Conservation (phyloP, 37 sponge, comb jelly and placozoan genomes). For the Halisarca cf. caerulea region DNA sequence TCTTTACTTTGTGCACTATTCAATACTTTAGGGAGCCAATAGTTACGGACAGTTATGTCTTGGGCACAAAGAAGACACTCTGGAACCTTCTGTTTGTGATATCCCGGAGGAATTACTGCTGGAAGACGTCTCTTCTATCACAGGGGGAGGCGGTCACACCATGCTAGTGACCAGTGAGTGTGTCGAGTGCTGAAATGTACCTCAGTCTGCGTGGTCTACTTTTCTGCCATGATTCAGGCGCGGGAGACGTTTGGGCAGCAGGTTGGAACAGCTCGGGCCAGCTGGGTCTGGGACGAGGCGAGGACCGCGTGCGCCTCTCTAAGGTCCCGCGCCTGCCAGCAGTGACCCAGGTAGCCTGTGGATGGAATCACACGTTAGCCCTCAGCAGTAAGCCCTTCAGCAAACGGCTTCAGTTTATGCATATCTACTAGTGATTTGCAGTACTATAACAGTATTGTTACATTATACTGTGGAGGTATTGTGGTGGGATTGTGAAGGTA, state of each 20-base stretch:
- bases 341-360: constrained; percentile 65
- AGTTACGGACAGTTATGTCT: constrained; percentile 77
- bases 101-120: background rate
- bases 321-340: background rate
- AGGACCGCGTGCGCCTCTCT: background rate
- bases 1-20: background rate
- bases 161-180: constrained; percentile 36
- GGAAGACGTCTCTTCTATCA: background rate
- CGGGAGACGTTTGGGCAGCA: constrained; percentile 49
- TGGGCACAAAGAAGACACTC: constrained; percentile 50
- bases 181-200: background rate
- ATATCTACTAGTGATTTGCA: too few relatives aligned
- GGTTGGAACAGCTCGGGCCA: constrained; percentile 88
- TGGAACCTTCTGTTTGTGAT: constrained; percentile 1
- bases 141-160: constrained; percentile 77
- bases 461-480: too few relatives aligned
- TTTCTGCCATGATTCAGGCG: constrained; percentile 14
- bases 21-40: constrained; percentile 63
- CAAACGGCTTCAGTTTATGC: too few relatives aligned
- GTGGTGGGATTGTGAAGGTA: too few relatives aligned
- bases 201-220: too few relatives aligned
- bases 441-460: too few relatives aligned
- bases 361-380: constrained; percentile 85
- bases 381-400: constrained; percentile 6
- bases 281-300: constrained; percentile 37